Base-by-base conservation (phyloP, 2,888 invertebrate species). In the Trichacis sp. region DNA sequence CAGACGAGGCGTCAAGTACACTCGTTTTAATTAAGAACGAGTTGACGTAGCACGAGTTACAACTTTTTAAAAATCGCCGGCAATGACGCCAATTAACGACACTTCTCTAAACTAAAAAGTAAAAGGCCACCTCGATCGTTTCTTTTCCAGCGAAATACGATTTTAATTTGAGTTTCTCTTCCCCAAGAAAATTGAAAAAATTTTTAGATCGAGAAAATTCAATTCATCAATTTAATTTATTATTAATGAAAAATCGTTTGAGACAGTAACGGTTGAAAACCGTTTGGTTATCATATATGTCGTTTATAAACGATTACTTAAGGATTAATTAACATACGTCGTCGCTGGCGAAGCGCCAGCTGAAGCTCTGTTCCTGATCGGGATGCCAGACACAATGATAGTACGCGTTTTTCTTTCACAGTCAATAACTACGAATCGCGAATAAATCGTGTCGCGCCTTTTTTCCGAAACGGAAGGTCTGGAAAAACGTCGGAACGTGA, bases 211-310 rank as follows among this genome's bases (percentile, higher is more conserved):
- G n/a, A n/a, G n/a, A n/a, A 24, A 24, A 5, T 24, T 24, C 8
- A 5, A 24, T 24, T 24, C 8, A 24, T 33, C 33, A 9, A 33
- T 59, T 59, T 47, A 47, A 64, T 54, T 55, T 36, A 46, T 64
- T 59, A 54, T 55, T 58, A 59, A 51, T 42, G 48, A 57, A 59
- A 48, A 50, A 58, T 55, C 51, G 54, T 49, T 50, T 40, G 49
- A 20, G 33, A 3, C 54, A 59, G 59, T 59, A 64, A 64, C 59
- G 59, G 64, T 64, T 58, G 46, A 29, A 19, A 54, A 59, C 59
- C 51, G 59, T 59, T 59, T 59, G 54, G 51, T 64, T 64, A 64
- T 64, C 58, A 53, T 64, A 55, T 51, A 46, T 45, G 45, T 64
- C 53, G 51, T 46, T 54, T 55, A 15, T 50, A 30, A 59, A 59